Conservation (phyloP, 1,140 invertebrate genomes). For the Coelopa frigida region DNA sequence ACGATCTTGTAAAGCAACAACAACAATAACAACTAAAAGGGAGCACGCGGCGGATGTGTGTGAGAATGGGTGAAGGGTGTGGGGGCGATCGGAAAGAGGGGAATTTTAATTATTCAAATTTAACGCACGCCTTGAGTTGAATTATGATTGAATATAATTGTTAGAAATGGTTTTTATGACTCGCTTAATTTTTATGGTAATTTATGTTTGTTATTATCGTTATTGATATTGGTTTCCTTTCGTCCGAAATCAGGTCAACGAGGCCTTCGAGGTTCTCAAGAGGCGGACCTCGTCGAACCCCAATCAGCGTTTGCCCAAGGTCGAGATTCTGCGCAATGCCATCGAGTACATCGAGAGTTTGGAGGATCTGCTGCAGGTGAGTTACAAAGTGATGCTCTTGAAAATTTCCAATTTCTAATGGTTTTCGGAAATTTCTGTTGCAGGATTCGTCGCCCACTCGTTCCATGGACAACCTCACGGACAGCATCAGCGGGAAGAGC, state of each 20-base stretch:
- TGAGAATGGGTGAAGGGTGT: neutral
- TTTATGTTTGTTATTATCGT: neutral
- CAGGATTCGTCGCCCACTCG: constrained; percentile 37
- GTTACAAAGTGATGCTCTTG: constrained; percentile 2
- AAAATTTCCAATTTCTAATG: neutral
- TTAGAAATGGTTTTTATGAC: no score
- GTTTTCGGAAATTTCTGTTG: constrained; percentile 1
- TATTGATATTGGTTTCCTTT: neutral
- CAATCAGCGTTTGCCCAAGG: constrained; percentile 91
- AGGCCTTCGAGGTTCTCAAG: constrained; percentile 94
- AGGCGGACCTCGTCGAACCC: constrained; percentile 87
- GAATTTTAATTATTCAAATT: constrained; percentile 11
- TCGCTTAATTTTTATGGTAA: neutral
- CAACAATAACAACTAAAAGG: neutral
- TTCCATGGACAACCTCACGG: constrained; percentile 34
- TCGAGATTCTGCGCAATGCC: constrained; percentile 92
- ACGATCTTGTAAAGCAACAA: neutral
- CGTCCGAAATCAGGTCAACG: constrained; percentile 70
- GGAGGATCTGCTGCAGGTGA: constrained; percentile 71
- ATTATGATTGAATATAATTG: constrained; percentile 7
- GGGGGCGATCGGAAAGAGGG: constrained; percentile 1
- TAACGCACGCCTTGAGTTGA: constrained; percentile 13
- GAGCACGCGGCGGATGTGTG: constrained; percentile 1
- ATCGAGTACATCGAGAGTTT: constrained; percentile 97
- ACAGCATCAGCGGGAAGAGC: constrained; percentile 34